Base-by-base conservation (phyloP, 2,888 invertebrate species). In the Hetaerina titia region DNA sequence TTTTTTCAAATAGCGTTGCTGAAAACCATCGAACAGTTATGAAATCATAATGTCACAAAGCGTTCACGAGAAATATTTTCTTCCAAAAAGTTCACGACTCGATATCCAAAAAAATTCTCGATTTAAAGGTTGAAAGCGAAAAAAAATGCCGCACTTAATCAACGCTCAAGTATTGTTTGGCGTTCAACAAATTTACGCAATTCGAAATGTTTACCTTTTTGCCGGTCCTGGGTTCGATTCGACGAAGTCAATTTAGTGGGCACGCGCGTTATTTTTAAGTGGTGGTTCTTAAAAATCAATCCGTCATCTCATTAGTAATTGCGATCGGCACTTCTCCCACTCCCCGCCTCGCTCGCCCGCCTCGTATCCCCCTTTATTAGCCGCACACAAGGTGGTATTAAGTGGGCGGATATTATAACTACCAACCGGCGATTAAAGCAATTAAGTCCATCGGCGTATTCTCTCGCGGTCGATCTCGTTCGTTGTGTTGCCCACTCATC, bases 341-440 rank as follows among this genome's bases (percentile, higher is more conserved):
- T 81, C 31, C 81, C 81, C 81, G 81, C 81, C 19, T 22, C 19
- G 19, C 69, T 69, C 22, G n/a, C 31, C 11, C 81, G 5, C n/a
- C 81, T 31, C 81, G 31, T 19, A 31, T 56, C 92, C 69, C 56
- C 92, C 56, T 92, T 69, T 31, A 74, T 92, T 69, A 69, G 92
- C 56, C 56, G 92, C 74, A 69, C 81, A 81, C 81, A 81, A 92
- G 92, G 92, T 92, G 92, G 92, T 56, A 92, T 92, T 92, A 92
- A 92, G 92, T 92, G 92, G 92, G 92, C 92, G 92, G 92, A 69
- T 92, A 92, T 92, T 81, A 69, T 92, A 69, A 92, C 69, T 56
- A 69, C 31, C 69, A 74, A 45, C 92, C 92, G 69, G 56, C 92
- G 92, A 92, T 92, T 92, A 92, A 92, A 92, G 92, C 69, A 92